Percentiles rank a stretch among this genome's conserved stretches.
phyloP scores from a whole-genome alignment of 2,888 invertebrate genomes.

The Meloe dianella region DNA sequence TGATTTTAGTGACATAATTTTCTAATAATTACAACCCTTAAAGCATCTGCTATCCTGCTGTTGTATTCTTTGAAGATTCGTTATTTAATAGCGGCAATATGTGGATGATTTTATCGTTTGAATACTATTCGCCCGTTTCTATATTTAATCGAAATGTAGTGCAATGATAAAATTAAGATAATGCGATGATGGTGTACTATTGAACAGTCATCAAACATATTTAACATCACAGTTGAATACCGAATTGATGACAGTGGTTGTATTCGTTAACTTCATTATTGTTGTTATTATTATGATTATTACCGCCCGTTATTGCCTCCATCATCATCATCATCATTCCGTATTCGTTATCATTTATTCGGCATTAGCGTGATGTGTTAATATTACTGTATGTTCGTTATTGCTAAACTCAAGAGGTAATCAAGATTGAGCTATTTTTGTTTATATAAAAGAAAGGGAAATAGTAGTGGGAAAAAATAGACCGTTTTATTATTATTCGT shows the following conservation, averaged over 20 bases:
- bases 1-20: neutral
- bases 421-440: slow-evolving; percentile 32
- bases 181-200: slow-evolving; percentile 19
- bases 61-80: no score
- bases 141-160: slow-evolving; percentile 5
- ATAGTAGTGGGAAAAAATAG: neutral
- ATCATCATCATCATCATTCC: slow-evolving; percentile 12
- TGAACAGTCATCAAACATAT: slow-evolving; percentile 22
- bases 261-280: neutral
- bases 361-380: slow-evolving; percentile 42
- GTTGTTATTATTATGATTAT: neutral
- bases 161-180: slow-evolving; percentile 24
- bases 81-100: no score
- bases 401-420: slow-evolving; percentile 30
- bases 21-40: neutral
- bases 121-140: neutral
- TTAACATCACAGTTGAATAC: slow-evolving; percentile 24
- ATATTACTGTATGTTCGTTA: slow-evolving; percentile 38
- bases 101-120: neutral
- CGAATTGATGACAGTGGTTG: neutral
- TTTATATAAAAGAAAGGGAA: neutral
- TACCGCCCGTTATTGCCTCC: neutral
- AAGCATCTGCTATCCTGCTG: neutral
- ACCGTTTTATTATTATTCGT: slow-evolving; percentile 23
- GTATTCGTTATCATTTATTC: slow-evolving; percentile 38